Percentiles rank a stretch among this genome's conserved stretches.
Evolutionary conservation across 2,113 vertebrate species (phyloP).

Genomic region (Larimichthys crocea): DNA sequence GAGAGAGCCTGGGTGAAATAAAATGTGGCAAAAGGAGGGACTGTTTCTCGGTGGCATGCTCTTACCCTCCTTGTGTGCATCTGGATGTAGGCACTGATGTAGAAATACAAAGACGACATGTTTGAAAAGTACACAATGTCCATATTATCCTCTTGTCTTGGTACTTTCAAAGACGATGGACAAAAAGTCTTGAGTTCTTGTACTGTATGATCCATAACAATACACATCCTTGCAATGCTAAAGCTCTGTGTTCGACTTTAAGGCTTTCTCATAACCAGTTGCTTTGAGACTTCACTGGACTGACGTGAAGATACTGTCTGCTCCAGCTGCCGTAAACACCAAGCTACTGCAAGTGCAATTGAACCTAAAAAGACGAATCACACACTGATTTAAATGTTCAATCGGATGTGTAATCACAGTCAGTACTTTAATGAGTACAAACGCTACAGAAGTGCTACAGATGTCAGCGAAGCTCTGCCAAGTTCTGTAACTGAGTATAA

Average conservation of each 20-base stretch:
- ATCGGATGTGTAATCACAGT: constrained; percentile 38
- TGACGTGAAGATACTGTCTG: constrained; percentile 1
- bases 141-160: neutral
- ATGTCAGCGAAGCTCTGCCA: constrained; percentile 50
- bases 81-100: neutral
- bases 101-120: neutral
- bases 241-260: neutral
- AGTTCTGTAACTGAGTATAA: constrained; percentile 41
- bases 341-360: constrained; percentile 5
- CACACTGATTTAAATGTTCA: constrained; percentile 20
- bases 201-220: neutral
- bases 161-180: neutral
- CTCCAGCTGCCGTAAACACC: constrained; percentile 30
- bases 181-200: neutral
- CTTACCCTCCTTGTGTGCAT: neutral
- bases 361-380: constrained; percentile 20
- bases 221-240: neutral
- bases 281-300: neutral
- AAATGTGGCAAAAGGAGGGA: no score
- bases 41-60: neutral
- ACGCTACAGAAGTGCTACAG: constrained; percentile 27
- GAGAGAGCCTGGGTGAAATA: no score
- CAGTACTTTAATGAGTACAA: constrained; percentile 25
- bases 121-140: neutral
- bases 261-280: neutral